Evolutionary conservation across 2,797 vertebrate genomes (phyloP), one percentile per base, ranked within the genome.

Genomic region (Rhynchotus rufescens): DNA sequence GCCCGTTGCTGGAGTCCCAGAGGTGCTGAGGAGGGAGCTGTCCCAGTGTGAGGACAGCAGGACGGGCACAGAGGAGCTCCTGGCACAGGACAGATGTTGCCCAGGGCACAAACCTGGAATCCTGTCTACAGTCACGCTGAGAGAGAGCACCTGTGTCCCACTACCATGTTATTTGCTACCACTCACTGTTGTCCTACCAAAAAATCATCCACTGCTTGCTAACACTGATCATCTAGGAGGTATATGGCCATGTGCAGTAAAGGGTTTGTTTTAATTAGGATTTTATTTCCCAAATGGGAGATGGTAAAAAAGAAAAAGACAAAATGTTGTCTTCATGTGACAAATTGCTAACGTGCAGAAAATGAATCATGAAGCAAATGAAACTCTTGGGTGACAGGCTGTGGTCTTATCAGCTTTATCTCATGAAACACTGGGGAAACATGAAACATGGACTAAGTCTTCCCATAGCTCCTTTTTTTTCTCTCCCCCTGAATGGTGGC

Each of bases 11-110:
- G 8, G 30, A 32, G 19, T 10, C 56, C 74, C 7, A 20, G 52
- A 80, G 60, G 16, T 45, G 84, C 76, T 40, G 47, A 49, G 44
- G 5, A 56, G 65, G 30, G 15, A 42, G 17, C 64, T 42, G 40
- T n/a, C 45, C 62, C 84, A 79, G 69, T 69, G 69, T 42, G 75
- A 69, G 91, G 69, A 87, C 76, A 83, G 91, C 85, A 78, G 88
- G 49, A 78, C 84, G 65, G 26, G 28, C 52, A 30, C 28, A 30
- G 25, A 54, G 52, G 28, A 19, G 28, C 28, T n/a, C 52, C 28
- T 10, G 10, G 19, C 52, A 30, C 52, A n/a, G 16, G 15, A 54
- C 5, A 10, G 52, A 30, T n/a, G 52, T n/a, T 17, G 16, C 9
- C 28, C 16, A 54, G 28, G 52, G 28, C 28, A 19, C 28, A 54